Conservation (phyloP, 2,113 vertebrate species). For the Sinocyclocheilus rhinocerous region DNA sequence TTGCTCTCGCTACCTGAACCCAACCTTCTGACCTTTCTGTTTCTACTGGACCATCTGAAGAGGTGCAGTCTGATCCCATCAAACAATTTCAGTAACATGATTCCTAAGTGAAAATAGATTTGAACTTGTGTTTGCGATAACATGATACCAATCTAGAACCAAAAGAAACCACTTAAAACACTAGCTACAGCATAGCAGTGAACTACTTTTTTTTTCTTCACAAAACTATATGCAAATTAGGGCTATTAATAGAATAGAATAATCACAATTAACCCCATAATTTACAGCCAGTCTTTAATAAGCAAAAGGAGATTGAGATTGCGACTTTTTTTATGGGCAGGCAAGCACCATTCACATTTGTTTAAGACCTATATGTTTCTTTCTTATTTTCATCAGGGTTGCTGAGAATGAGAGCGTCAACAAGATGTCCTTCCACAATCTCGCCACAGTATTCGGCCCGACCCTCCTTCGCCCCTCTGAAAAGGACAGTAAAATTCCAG, state of each 20-base stretch:
- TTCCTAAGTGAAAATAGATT: neutral
- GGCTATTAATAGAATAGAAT: neutral
- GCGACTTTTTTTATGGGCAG: neutral
- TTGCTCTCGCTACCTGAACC: slow-evolving; percentile 95
- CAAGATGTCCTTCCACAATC: slow-evolving; percentile 99
- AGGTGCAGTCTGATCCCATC: slow-evolving; percentile 69
- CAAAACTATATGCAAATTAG: neutral
- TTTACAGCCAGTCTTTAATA: neutral
- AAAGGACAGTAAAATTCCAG: slow-evolving; percentile 94
- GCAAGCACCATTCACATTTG: neutral
- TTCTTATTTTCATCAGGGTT: slow-evolving; percentile 75
- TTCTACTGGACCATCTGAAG: slow-evolving; percentile 97
- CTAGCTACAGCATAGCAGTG: neutral
- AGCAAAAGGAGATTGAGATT: neutral
- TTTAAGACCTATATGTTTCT: neutral
- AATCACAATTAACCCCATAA: neutral
- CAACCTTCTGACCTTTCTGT: slow-evolving; percentile 96
- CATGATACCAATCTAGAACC: neutral
- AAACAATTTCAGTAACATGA: neutral
- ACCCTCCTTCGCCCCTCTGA: slow-evolving; percentile 93
- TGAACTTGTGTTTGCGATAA: neutral
- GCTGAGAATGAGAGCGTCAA: slow-evolving; percentile 92
- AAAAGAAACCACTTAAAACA: neutral
- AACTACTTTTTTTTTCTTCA: neutral
- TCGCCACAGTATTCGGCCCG: slow-evolving; percentile 96